phyloP scores from a whole-genome alignment of 2,797 vertebrate genomes.

The Paramormyrops hopkinsi region DNA sequence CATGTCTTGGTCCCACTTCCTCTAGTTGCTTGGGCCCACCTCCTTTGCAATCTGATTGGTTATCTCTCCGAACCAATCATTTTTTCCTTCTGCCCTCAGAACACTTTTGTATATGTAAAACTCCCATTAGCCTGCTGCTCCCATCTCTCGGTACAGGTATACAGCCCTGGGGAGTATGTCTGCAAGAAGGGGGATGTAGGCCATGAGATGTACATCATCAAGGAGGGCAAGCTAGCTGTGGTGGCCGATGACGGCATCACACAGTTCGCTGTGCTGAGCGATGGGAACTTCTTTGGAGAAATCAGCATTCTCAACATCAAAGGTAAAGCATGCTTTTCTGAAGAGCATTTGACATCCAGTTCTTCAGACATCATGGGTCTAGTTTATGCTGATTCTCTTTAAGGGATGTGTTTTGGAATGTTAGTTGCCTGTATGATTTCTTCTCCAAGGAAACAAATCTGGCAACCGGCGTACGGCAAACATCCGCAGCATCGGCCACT shows the following conservation, averaged over 20 bases:
- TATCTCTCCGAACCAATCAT: background rate
- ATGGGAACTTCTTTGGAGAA: conserved; percentile 89
- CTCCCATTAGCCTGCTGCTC: background rate
- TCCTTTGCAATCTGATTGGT: background rate
- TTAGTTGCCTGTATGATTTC: background rate
- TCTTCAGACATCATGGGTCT: background rate
- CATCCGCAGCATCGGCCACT: conserved; percentile 85
- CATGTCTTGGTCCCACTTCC: background rate
- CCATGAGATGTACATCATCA: conserved; percentile 91
- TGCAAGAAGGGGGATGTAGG: conserved; percentile 88
- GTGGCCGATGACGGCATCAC: conserved; percentile 83
- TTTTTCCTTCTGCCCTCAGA: background rate
- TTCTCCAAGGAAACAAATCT: conserved; percentile 73
- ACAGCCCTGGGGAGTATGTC: conserved; percentile 86
- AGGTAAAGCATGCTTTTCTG: conserved; percentile 55
- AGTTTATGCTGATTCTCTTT: background rate
- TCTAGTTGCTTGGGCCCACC: background rate
- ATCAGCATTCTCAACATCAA: conserved; percentile 93
- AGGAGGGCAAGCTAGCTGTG: conserved; percentile 81
- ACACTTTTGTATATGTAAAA: background rate
- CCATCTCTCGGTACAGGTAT: conserved; percentile 56
- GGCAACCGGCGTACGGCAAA: conserved; percentile 90
- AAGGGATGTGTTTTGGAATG: background rate
- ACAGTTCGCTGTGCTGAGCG: conserved; percentile 73
- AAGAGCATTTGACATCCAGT: background rate